Evolutionary conservation across 2,797 vertebrate species (phyloP), one percentile per base, ranked within the genome.

Genomic region (Dipus sagitta): DNA sequence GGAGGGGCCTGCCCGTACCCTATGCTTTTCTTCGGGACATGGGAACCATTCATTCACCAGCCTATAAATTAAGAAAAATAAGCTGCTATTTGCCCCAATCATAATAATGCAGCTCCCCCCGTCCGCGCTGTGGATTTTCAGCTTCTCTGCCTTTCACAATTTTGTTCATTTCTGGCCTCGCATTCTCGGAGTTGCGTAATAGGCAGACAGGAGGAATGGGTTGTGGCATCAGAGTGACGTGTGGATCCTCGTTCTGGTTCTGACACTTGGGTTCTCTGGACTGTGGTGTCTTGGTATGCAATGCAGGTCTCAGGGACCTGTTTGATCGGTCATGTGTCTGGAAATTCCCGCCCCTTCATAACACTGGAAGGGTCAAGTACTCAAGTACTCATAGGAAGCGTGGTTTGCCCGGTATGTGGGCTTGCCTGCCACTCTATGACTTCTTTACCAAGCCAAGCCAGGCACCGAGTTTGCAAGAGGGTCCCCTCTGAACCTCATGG

Each of bases 11-110:
- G 83, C 80, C 70, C 76, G 85, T 88, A 87, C 85, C 67, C 81
- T 91, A 92, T 47, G 47, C 92, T 95, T 96, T 90, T 42, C 88
- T 91, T 94, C 54, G 95, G 93, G 94, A 94, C 81, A 86, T 26
- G 75, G 42, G 58, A 86, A 87, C 54, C 58, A 11, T 94, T 94
- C 62, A 95, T 87, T 91, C 74, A 32, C 47, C 67, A 86, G 64
- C 42, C 81, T 92, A 24, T 72, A 93, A 88, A 86, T 94, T 77
- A 95, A 86, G 75, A 81, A 94, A 94, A 95, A 74, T 62, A 76
- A 94, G 38, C 78, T n/a, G 34, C 32, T 70, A 65, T 92, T 96
- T 88, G 81, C 13, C n/a, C 32, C 30, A 76, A 14, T 11, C 6
- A 47, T 58, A 58, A 4, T 84, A 89, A 87, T 94, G n/a, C 72